Percentiles rank a stretch among this genome's conserved stretches.
Evolutionary conservation across 2,113 vertebrate species (phyloP).

Genomic region (Aspidoscelis tigris): DNA sequence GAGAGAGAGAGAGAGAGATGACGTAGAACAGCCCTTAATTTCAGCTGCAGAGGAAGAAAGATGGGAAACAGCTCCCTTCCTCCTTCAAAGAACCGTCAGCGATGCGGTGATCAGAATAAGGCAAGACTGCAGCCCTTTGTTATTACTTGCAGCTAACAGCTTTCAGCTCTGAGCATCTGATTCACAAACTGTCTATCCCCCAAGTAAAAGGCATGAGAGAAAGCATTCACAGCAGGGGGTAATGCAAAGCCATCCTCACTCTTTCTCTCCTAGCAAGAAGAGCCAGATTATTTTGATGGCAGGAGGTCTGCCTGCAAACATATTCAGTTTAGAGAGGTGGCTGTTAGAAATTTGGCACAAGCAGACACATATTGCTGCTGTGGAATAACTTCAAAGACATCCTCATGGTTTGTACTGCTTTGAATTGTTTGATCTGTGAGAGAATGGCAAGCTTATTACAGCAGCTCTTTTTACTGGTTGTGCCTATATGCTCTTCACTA

Average conservation of each 20-base stretch:
- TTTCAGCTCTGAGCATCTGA: conserved; percentile 53
- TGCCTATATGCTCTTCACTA: neutral
- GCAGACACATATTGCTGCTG: conserved; percentile 8
- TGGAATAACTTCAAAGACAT: neutral
- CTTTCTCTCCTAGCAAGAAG: conserved; percentile 30
- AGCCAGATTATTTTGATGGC: conserved; percentile 55
- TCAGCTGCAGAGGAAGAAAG: conserved; percentile 51
- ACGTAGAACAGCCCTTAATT: neutral
- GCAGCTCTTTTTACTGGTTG: neutral
- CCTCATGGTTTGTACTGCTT: conserved; percentile 2
- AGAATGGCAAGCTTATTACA: neutral
- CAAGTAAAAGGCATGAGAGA: conserved; percentile 57
- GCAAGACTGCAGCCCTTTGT: conserved; percentile 26
- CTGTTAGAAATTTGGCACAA: conserved; percentile 20
- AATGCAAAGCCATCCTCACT: conserved; percentile 52
- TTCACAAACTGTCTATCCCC: conserved; percentile 47
- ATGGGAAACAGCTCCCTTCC: conserved; percentile 50
- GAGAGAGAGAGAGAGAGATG: too few species aligned
- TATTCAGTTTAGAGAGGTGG: conserved; percentile 14
- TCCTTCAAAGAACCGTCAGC: conserved; percentile 52
- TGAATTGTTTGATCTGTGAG: neutral
- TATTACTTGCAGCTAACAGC: conserved; percentile 45
- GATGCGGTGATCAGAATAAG: conserved; percentile 50
- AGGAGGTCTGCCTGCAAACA: conserved; percentile 42
- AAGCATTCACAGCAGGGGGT: conserved; percentile 40